These are phyloP conservation scores for fruit fly (Drosophila melanogaster) DNA, from an alignment of 1,140 invertebrate species.

Conservation along the genomic window DNA sequence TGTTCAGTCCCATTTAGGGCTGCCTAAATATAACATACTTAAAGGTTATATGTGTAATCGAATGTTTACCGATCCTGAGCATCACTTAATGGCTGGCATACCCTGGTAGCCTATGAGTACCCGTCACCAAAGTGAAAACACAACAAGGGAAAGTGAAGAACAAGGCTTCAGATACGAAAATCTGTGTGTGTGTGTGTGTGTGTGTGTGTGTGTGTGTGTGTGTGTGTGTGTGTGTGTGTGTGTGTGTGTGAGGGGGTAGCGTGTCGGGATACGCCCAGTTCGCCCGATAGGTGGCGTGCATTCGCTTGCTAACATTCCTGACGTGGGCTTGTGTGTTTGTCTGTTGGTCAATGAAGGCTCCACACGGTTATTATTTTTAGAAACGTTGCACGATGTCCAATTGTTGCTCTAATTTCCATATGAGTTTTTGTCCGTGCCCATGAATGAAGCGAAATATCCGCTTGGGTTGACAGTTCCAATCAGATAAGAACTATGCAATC, in stretches of 20 bases:
- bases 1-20: no score
- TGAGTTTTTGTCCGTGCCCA: constrained; percentile 33
- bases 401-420: constrained; percentile 53
- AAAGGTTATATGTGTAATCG: no score
- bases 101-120: not conserved
- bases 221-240: constrained; percentile 33
- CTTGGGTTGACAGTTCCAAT: constrained; percentile 36
- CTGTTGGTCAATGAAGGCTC: constrained; percentile 30
- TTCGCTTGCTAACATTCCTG: not conserved
- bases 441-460: constrained; percentile 44
- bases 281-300: constrained; percentile 61
- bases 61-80: not conserved
- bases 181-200: constrained; percentile 24
- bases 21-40: no score
- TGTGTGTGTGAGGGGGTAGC: constrained; percentile 47
- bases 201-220: constrained; percentile 24
- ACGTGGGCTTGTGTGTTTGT: constrained; percentile 14
- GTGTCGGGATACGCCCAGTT: constrained; percentile 59
- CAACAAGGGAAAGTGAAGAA: constrained; percentile 41
- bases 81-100: not conserved
- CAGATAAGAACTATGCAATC: constrained; percentile 35
- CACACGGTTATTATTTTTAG: constrained; percentile 46
- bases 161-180: constrained; percentile 7
- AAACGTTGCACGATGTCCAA: constrained; percentile 39
- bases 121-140: constrained; percentile 31